Percentiles rank a stretch among this genome's conserved stretches.
Conservation (phyloP, 2,888 invertebrate genomes). For the Tiliacea citrago region DNA sequence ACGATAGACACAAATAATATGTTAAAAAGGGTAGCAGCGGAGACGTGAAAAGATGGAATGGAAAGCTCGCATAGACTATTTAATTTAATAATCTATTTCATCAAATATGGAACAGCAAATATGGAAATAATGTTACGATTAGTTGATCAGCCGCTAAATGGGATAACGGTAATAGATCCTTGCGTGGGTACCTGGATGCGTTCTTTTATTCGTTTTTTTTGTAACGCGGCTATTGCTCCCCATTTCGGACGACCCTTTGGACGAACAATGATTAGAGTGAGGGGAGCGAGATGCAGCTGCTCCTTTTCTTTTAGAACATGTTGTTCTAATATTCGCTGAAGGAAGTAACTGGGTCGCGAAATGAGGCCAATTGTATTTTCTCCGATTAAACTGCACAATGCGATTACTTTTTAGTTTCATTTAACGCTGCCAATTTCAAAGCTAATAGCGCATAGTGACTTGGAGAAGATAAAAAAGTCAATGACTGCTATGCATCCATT, state of each 20-base stretch:
- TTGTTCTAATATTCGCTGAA: conserved; percentile 75
- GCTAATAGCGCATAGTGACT: background rate
- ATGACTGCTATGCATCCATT: conserved; percentile 28
- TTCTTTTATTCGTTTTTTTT: conserved; percentile 80
- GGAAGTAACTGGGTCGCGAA: conserved; percentile 80
- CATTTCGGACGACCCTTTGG: conserved; percentile 87
- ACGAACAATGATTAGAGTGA: conserved; percentile 86
- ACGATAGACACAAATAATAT: conserved; percentile 12
- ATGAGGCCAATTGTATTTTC: conserved; percentile 68
- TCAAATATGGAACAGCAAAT: background rate
- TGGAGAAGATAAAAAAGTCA: conserved; percentile 28
- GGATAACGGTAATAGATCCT: conserved; percentile 33
- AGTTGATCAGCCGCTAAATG: conserved; percentile 23
- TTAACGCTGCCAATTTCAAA: conserved; percentile 18
- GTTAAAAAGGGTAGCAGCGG: conserved; percentile 14
- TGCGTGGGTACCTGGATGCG: conserved; percentile 85
- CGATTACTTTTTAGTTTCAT: conserved; percentile 42
- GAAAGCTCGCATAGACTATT: background rate
- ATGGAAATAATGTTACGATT: conserved; percentile 8
- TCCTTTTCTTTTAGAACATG: conserved; percentile 83
- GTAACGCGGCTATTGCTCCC: conserved; percentile 84
- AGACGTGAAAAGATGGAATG: background rate
- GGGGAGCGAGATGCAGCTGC: conserved; percentile 89
- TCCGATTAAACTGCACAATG: conserved; percentile 56
- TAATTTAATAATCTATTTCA: background rate